A percentile compares a stretch with the other conserved stretches of the same genome.
phyloP scores from a whole-genome alignment of 1,140 invertebrate species.

The Calosoma granatense region DNA sequence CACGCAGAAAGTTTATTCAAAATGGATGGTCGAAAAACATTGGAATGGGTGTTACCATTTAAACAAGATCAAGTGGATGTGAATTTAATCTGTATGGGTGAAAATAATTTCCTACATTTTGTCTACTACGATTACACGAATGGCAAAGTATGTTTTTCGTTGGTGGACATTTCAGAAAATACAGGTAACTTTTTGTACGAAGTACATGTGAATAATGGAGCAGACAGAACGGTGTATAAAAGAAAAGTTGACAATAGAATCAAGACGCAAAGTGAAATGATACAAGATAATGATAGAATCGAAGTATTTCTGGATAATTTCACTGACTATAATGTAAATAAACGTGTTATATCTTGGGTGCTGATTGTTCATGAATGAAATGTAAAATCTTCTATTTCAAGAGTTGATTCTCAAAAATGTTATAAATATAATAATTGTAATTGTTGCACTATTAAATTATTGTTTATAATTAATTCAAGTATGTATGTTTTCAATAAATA shows the following conservation, averaged over 20 bases:
- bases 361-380: background rate
- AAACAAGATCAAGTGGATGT: slow-evolving; percentile 5
- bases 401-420: no score
- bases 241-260: background rate
- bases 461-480: background rate
- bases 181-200: background rate
- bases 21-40: background rate
- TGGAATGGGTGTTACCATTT: slow-evolving; percentile 10
- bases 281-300: background rate
- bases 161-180: background rate
- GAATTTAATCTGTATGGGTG: background rate
- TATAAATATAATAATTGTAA: no score
- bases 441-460: background rate
- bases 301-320: background rate
- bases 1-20: slow-evolving; percentile 1
- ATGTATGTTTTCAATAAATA: background rate
- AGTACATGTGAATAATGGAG: background rate
- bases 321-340: background rate
- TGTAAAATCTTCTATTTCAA: no score
- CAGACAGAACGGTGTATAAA: background rate
- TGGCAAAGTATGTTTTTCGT: background rate
- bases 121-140: background rate
- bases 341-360: background rate
- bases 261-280: background rate
- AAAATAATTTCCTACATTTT: background rate